Evolutionary conservation across 2,888 invertebrate genomes (phyloP), one percentile per base, ranked within the genome.

Genomic region (Leptogaster cylindrica): DNA sequence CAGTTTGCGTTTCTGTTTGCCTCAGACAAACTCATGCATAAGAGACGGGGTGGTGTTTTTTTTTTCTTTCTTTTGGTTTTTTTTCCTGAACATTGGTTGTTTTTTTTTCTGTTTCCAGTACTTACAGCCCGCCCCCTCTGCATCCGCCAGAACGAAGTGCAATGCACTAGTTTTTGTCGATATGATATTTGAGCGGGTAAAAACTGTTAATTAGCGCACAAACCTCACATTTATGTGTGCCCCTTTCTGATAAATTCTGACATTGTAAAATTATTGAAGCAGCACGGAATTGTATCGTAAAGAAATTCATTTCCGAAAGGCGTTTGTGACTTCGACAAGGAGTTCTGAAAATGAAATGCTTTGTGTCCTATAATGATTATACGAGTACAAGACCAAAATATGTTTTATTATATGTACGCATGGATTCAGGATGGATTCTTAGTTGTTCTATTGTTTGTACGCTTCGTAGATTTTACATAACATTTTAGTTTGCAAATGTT

Each of bases 171-270:
- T 61, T 61, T 61, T 61, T 61, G 61, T 28, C n/a, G 31, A 4
- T 44, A 44, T 55, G 28, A 44, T 28, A 44, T 28, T 6, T 5
- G 10, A 27, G 7, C 10, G 6, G 7, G 14, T 23, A 64, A 64
- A 64, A 64, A 64, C 64, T 50, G 23, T 64, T 64, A 64, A 64
- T 64, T 64, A 64, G 64, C 36, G 33, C 64, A 48, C 46, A 48
- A 33, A 31, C 25, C 48, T 23, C 36, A 50, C 64, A 64, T 64
- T 64, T 64, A 64, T 44, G 61, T 33, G n/a, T 28, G 44, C 44
- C 61, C 61, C 28, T 61, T n/a, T 20, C 3, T 61, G 61, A 61
- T 61, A 61, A 28, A 28, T 44, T 44, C 41, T 28, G 28, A 44
- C 44, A 44, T 61, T 61, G 61, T 44, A n/a, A 16, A 61, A 61